Evolutionary conservation across 2,113 vertebrate species (phyloP), one percentile per base, ranked within the genome.

Genomic region (Ailuropoda melanoleuca): DNA sequence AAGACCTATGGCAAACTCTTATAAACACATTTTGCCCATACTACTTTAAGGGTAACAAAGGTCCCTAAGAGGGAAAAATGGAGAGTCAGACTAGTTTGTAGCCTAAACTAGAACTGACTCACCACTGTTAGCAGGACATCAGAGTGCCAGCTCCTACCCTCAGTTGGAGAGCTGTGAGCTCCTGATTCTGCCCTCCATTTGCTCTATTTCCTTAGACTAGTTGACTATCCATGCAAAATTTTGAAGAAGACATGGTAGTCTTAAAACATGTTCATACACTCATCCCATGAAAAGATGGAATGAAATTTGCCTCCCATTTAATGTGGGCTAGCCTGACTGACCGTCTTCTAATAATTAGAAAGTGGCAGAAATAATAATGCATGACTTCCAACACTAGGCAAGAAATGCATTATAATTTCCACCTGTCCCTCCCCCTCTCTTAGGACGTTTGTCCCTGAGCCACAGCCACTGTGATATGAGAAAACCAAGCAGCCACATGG

Each of bases 311-410:
- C 8, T 87, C 3, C 1, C 13, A 34, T 88, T 60, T 5, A 31
- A 31, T 3, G 0, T 34, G 29, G 19, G 3, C 11, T 21, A 74
- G 5, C 4, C 4, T 53, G 11, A 62, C 3, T 34, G 39, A 37
- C 11, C 34, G 1, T 43, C 26, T 88, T 72, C 50, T 60, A 50
- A 53, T 21, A 39, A 43, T 29, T 53, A 66, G 60, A 86, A 81
- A 85, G 26, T 10, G 66, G 9, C 3, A 31, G 15, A 78, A 60
- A 43, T 50, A 53, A 68, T 3, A 34, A 5, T 18, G 12, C 17
- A 55, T 43, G 34, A 24, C 9, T 90, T 77, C 11, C 7, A n/a
- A 53, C 11, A 4, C 31, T 39, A 64, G 39, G 13, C 48, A 85
- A 80, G 3, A 72, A 78, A 50, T 88, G 9, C 19, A 60, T 7